Evolutionary conservation across 2,113 vertebrate species (phyloP), one percentile per base, ranked within the genome.

Genomic region (Forbesichthys agassizii): DNA sequence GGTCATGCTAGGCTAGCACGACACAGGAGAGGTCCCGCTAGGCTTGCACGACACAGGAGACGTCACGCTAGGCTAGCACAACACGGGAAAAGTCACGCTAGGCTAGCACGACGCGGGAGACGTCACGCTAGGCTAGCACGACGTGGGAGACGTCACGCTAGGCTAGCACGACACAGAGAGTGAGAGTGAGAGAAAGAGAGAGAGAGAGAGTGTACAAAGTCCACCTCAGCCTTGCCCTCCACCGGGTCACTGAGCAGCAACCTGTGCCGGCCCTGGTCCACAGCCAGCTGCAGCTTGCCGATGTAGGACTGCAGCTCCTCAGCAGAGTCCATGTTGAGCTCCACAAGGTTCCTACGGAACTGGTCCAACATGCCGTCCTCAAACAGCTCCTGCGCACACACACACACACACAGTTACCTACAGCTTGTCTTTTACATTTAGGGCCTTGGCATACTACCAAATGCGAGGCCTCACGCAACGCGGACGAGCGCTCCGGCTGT

Each of bases 241-340:
- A 89, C 89, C 65, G 86, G 93, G 66, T 97, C 96, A 1, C 91
- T 90, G 20, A 95, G 95, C n/a, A 96, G 88, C 53, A 95, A 92
- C 53, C 93, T 95, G 71, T 96, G 95, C 57, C 94, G 92, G 0
- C 94, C 93, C 74, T 96, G 96, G 68, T 99, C 96, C 75, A 99
- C 89, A 0, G 94, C 94, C 4, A 92, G 55, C 71, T 93, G 95
- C 75, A 99, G 92, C 66, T 99, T 99, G 75, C 93, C 93, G 81
- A 99, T 96, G 77, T 99, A 99, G 1, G 97, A 98, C 90, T 97
- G 98, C 48, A 99, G 93, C 67, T 99, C 98, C 67, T 98, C 96
- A 0, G 96, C 94, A 3, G 96, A 99, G 91, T 99, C 96, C 97
- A 99, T 98, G 91, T 98, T 99, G 71, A 99, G 91, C 81, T 98